Conservation (phyloP, 2,888 invertebrate genomes). For the Tipula confusa region DNA sequence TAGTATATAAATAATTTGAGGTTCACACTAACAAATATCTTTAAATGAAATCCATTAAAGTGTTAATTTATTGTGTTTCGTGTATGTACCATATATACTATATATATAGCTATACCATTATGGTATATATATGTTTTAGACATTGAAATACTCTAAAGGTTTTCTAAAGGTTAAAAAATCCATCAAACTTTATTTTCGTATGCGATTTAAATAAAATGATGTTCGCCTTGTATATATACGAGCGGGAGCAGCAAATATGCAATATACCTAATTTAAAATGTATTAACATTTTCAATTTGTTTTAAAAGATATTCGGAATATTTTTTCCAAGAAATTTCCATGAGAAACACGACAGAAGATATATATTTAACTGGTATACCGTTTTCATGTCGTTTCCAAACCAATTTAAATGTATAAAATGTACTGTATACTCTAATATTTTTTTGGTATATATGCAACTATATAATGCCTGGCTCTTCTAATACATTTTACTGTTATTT, state of each 20-base stretch:
- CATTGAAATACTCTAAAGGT: background rate
- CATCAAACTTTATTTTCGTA: background rate
- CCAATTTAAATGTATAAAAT: background rate
- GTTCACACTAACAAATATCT: too few species aligned
- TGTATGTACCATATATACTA: background rate
- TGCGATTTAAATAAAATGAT: constrained; percentile 1
- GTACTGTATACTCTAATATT: background rate
- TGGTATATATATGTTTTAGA: background rate
- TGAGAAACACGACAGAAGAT: background rate
- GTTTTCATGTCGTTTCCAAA: background rate
- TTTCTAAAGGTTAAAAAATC: background rate
- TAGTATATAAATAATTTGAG: too few species aligned
- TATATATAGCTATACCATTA: too few species aligned
- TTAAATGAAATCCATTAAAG: background rate
- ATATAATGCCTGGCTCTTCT: background rate
- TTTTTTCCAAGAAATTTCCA: background rate
- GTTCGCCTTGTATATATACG: background rate
- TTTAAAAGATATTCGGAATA: background rate
- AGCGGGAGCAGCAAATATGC: background rate
- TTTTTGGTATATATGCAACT: background rate
- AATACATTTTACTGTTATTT: background rate
- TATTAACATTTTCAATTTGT: constrained; percentile 25
- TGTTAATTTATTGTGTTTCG: background rate
- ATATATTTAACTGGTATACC: background rate
- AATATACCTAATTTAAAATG: constrained; percentile 12